Evolutionary conservation across 1,140 invertebrate genomes (phyloP).

Genomic region (Eupristina koningsbergeri): DNA sequence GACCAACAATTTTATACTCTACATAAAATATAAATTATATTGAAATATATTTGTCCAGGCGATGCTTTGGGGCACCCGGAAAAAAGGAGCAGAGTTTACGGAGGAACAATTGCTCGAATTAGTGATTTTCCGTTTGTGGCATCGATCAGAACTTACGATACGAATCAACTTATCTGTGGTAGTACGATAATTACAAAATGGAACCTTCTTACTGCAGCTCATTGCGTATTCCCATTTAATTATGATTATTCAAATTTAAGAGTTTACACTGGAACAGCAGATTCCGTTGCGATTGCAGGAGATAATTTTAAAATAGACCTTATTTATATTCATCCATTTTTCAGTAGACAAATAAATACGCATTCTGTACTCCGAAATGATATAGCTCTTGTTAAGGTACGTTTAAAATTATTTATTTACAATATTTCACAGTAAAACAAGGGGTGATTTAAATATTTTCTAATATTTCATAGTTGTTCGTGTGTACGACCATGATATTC

Average conservation of each 20-base stretch:
- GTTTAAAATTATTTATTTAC: too few relatives aligned
- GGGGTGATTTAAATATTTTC: too few relatives aligned
- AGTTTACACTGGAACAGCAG: neutral
- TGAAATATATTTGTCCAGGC: too few relatives aligned
- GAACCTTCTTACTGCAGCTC: constrained; percentile 2
- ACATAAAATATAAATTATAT: too few relatives aligned
- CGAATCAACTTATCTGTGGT: neutral
- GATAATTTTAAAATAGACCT: neutral
- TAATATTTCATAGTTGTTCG: too few relatives aligned
- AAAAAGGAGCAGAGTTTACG: too few relatives aligned
- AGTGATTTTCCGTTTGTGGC: too few relatives aligned
- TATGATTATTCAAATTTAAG: neutral
- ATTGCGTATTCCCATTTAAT: neutral
- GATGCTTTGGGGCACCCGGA: too few relatives aligned
- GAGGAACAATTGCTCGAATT: too few relatives aligned
- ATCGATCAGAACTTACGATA: neutral
- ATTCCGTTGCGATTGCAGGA: neutral
- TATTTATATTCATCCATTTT: neutral
- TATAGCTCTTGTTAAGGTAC: neutral
- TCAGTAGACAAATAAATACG: neutral
- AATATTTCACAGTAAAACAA: too few relatives aligned
- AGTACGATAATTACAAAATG: neutral
- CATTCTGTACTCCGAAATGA: neutral
- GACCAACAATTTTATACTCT: too few relatives aligned
- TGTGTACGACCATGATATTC: too few relatives aligned